Conservation (phyloP, 1,140 invertebrate species). For the Pseudomyrmex concolor region DNA sequence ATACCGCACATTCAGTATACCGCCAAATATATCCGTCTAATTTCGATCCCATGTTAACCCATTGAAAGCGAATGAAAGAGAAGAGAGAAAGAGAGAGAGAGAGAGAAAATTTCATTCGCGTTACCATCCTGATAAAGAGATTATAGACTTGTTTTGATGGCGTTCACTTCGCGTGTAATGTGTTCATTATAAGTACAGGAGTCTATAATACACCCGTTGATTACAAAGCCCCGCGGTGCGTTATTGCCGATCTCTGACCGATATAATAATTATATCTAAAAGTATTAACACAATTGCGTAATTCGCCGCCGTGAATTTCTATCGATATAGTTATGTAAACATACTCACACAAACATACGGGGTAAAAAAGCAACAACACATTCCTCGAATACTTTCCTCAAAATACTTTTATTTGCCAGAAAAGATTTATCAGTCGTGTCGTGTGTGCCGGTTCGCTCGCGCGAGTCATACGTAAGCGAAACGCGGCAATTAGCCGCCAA, state of each 20-base stretch:
- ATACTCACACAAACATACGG: no score
- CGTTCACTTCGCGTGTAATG: background rate
- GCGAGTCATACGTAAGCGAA: constrained; percentile 31
- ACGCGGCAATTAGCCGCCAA: constrained; percentile 36
- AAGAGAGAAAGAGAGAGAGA: constrained; percentile 12
- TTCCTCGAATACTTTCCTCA: constrained; percentile 26
- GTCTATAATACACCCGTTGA: background rate
- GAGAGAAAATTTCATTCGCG: background rate
- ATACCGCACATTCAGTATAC: constrained; percentile 1
- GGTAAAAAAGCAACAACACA: background rate
- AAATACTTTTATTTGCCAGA: constrained; percentile 27
- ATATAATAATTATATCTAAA: background rate
- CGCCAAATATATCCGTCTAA: background rate
- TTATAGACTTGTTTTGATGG: background rate
- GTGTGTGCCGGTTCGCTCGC: background rate
- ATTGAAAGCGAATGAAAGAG: constrained; percentile 18
- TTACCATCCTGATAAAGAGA: background rate
- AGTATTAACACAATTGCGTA: constrained; percentile 33
- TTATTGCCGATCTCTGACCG: background rate
- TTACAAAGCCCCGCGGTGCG: background rate
- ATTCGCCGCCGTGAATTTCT: constrained; percentile 30
- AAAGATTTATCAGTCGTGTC: constrained; percentile 18
- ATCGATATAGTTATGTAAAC: constrained; percentile 28
- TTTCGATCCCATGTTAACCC: background rate
- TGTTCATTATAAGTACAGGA: background rate